Conservation (phyloP, 2,888 invertebrate genomes). For the Pardosa pseudoannulata region DNA sequence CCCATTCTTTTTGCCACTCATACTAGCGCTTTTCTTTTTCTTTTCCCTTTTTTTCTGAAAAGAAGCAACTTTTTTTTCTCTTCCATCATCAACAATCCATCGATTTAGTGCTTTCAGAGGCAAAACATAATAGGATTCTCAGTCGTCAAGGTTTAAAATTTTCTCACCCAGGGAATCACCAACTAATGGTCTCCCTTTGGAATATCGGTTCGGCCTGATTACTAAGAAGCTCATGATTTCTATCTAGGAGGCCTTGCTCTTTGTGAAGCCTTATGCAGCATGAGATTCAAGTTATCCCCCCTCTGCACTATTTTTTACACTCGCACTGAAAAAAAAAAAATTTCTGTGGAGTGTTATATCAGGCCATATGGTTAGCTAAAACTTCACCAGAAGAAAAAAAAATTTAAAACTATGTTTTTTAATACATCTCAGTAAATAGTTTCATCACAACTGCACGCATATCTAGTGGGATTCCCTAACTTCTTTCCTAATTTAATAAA, state of each 20-base stretch:
- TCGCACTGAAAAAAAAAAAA: too few species aligned
- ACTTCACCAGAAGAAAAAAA: not conserved
- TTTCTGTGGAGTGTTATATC: not conserved
- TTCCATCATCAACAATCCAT: conserved; percentile 58
- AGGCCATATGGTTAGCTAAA: not conserved
- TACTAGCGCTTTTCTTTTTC: conserved; percentile 18
- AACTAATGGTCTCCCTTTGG: conserved; percentile 39
- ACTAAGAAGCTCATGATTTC: conserved; percentile 35
- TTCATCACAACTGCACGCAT: too few species aligned
- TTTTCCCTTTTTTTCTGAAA: not conserved
- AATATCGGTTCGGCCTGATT: conserved; percentile 49
- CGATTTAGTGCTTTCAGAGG: conserved; percentile 48
- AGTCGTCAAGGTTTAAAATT: conserved; percentile 44
- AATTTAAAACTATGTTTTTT: too few species aligned
- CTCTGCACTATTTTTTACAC: not conserved
- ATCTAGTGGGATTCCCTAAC: too few species aligned
- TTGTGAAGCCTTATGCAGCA: conserved; percentile 16
- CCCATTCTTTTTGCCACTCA: conserved; percentile 27
- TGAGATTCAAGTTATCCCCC: not conserved
- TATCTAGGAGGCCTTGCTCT: conserved; percentile 24
- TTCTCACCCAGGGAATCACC: conserved; percentile 53
- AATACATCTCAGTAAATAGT: too few species aligned
- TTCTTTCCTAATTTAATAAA: too few species aligned
- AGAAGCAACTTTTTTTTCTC: conserved; percentile 18
- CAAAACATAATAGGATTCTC: conserved; percentile 26